phyloP scores from a whole-genome alignment of 1,140 invertebrate genomes.

The Pentalonia nigronervosa region DNA sequence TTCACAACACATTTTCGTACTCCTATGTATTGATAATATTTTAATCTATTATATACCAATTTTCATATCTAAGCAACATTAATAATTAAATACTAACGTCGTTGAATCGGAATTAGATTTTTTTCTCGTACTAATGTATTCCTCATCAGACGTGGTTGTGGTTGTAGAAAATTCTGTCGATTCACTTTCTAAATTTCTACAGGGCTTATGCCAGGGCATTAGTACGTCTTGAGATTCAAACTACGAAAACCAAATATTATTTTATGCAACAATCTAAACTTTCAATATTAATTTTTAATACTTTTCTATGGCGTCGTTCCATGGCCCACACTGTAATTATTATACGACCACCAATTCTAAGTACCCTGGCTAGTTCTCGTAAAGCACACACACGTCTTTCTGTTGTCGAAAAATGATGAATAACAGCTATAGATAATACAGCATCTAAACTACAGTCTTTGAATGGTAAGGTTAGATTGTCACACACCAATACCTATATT shows the following conservation, averaged over 20 bases:
- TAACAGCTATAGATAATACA: constrained; percentile 90
- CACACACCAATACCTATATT: constrained; percentile 80
- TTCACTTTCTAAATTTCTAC: constrained; percentile 67
- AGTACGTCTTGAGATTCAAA: constrained; percentile 93
- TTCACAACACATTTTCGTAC: constrained; percentile 24
- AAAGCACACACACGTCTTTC: constrained; percentile 87
- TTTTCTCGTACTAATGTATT: constrained; percentile 68
- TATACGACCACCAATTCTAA: constrained; percentile 88
- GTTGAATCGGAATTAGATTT: constrained; percentile 50
- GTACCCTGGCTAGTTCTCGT: constrained; percentile 84
- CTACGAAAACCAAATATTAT: constrained; percentile 63
- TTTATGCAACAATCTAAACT: neutral
- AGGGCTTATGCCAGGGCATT: constrained; percentile 89
- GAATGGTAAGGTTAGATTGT: constrained; percentile 89
- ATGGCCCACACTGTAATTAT: constrained; percentile 96
- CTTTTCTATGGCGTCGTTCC: constrained; percentile 89
- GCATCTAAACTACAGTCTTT: constrained; percentile 93
- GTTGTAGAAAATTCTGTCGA: constrained; percentile 72
- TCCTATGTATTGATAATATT: neutral
- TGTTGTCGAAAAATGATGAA: constrained; percentile 93
- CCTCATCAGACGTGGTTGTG: constrained; percentile 71
- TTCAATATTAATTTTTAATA: constrained; percentile 62
- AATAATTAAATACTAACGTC: constrained; percentile 19
- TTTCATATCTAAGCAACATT: too few species aligned
- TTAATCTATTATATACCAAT: too few species aligned